Evolutionary conservation across 2,797 vertebrate genomes (phyloP), one percentile per base, ranked within the genome.

Genomic region (Lutjanus campechanus): DNA sequence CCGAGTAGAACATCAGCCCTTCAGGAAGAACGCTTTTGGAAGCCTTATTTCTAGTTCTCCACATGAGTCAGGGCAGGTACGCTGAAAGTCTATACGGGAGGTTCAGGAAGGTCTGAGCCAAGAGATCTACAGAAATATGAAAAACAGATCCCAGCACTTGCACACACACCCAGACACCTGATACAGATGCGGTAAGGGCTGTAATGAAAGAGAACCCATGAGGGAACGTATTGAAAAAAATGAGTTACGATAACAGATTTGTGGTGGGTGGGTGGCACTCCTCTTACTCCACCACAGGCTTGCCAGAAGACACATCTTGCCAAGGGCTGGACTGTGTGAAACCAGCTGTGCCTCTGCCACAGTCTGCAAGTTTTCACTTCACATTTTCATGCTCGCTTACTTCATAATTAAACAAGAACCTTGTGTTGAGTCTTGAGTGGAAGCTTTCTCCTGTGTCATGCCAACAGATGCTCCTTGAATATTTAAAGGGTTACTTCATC

Each of bases 91-190:
- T 65, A 36, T n/a, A 58, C 11, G 36, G 20, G 51, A 79, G 63
- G 58, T 49, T 49, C 20, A 15, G 22, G 40, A 81, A 81, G 47
- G 36, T 75, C 76, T 86, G 60, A 84, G 54, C 69, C 19, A 29
- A 19, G 43, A 79, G 77, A 69, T 84, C 76, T 29, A 63, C 66
- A 76, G 36, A 77, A 87, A 84, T 81, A 85, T 89, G 74, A 86
- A 87, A 92, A 92, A 85, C 88, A 90, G 83, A 88, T 75, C 75
- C 65, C 51, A n/a, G 75, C 17, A 59, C 71, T 80, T 77, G 46
- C 60, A 58, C 86, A 58, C 86, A 89, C 83, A 81, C 88, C 79
- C 84, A 75, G 88, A 92, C 82, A 91, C 84, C 73, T 92, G 91
- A 93, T 87, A 91, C 76, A 79, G 81, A 85, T 72, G 81, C 78